These are phyloP conservation scores for Tapirus terrestris DNA, from an alignment of 2,113 vertebrate genomes.

Conservation along the genomic window DNA sequence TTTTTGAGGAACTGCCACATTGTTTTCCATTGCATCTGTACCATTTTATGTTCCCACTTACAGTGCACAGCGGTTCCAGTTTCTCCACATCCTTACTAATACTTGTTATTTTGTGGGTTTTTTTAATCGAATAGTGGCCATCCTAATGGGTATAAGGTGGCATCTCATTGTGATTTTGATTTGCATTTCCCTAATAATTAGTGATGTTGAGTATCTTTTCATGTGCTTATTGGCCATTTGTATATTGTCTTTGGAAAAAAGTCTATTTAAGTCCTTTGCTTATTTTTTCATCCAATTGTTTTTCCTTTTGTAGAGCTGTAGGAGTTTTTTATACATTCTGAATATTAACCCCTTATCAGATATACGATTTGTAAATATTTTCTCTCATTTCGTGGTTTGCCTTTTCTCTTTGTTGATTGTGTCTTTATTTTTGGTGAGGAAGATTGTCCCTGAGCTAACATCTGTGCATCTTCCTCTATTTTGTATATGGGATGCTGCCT, in stretches of 20 bases:
- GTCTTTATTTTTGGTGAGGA: background rate
- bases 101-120: background rate
- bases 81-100: background rate
- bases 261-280: background rate
- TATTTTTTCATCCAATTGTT: background rate
- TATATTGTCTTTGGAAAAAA: background rate
- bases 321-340: background rate
- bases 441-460: no score
- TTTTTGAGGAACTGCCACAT: background rate
- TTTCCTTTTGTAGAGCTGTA: background rate
- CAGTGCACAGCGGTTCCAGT: background rate
- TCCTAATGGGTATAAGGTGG: background rate
- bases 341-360: background rate
- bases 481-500: no score
- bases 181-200: background rate
- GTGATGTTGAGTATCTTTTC: background rate
- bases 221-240: background rate
- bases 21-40: background rate
- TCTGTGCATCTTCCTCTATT: no score
- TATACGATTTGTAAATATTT: background rate
- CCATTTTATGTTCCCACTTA: background rate
- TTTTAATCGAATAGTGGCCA: background rate
- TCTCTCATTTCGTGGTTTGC: background rate
- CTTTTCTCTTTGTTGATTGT: background rate
- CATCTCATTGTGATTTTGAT: background rate